phyloP scores from a whole-genome alignment of 2,888 invertebrate species.

The Spodoptera littoralis region DNA sequence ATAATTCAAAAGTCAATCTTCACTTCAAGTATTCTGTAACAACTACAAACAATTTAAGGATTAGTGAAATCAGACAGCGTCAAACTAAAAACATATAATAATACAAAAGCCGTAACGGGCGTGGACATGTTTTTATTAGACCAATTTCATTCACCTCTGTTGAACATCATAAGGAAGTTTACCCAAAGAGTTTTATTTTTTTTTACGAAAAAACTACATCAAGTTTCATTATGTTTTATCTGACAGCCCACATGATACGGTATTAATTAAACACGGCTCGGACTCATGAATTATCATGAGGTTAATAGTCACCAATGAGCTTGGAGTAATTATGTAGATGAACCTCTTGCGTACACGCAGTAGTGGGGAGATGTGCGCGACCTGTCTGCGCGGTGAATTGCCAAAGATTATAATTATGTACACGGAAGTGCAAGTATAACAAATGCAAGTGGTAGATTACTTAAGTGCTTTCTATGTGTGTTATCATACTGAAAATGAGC shows the following conservation, averaged over 20 bases:
- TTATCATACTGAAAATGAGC: too few species aligned
- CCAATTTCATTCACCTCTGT: conserved; percentile 59
- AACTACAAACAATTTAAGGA: conserved; percentile 25
- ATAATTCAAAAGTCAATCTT: conserved; percentile 24
- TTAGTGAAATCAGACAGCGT: conserved; percentile 25
- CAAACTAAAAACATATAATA: conserved; percentile 44
- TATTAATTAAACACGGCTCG: conserved; percentile 83
- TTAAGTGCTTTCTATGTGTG: too few species aligned
- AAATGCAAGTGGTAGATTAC: neutral
- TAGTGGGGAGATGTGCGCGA: conserved; percentile 63
- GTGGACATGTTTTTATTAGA: conserved; percentile 57
- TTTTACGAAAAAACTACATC: conserved; percentile 63
- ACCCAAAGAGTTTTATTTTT: conserved; percentile 48
- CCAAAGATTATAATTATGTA: conserved; percentile 58
- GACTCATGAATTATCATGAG: conserved; percentile 86
- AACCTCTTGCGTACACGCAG: conserved; percentile 75
- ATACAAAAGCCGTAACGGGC: conserved; percentile 44
- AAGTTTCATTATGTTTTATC: conserved; percentile 82
- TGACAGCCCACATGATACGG: conserved; percentile 85
- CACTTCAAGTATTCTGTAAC: conserved; percentile 15
- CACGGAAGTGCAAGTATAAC: conserved; percentile 8
- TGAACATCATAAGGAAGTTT: conserved; percentile 59
- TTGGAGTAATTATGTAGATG: conserved; percentile 88
- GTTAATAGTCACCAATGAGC: conserved; percentile 89
- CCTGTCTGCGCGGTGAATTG: conserved; percentile 47